Evolutionary conservation across 2,113 vertebrate genomes (phyloP).

Genomic region (Calypte anna): DNA sequence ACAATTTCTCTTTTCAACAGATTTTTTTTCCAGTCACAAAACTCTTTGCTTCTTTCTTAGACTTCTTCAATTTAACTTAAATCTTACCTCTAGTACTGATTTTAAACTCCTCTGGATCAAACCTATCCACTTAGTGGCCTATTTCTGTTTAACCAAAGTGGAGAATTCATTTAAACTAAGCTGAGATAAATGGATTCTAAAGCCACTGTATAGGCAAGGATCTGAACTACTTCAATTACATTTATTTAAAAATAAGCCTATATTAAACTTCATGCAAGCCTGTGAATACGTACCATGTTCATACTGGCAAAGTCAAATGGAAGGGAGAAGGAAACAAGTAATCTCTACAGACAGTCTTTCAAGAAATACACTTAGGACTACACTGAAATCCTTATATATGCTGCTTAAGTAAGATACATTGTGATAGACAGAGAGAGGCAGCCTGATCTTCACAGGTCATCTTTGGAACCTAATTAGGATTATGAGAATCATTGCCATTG

Average conservation of each 20-base stretch:
- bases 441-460: not conserved
- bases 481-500: not conserved
- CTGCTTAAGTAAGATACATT: not conserved
- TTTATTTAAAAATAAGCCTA: conserved; percentile 31
- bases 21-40: not conserved
- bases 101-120: conserved; percentile 4
- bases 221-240: conserved; percentile 9
- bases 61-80: not conserved
- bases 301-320: not conserved
- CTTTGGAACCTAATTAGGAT: not conserved
- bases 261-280: not conserved
- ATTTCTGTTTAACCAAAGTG: not conserved
- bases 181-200: conserved; percentile 6
- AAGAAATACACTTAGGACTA: not conserved
- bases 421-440: not conserved
- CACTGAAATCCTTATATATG: not conserved
- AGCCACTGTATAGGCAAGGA: not conserved
- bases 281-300: not conserved
- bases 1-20: not conserved
- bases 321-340: not conserved
- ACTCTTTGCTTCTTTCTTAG: not conserved
- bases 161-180: conserved; percentile 1
- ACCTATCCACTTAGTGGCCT: not conserved
- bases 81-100: not conserved
- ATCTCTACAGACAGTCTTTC: not conserved